Percentiles rank a stretch among this genome's conserved stretches.
phyloP scores from a whole-genome alignment of 2,113 vertebrate genomes.

The Bujurquina vittata region DNA sequence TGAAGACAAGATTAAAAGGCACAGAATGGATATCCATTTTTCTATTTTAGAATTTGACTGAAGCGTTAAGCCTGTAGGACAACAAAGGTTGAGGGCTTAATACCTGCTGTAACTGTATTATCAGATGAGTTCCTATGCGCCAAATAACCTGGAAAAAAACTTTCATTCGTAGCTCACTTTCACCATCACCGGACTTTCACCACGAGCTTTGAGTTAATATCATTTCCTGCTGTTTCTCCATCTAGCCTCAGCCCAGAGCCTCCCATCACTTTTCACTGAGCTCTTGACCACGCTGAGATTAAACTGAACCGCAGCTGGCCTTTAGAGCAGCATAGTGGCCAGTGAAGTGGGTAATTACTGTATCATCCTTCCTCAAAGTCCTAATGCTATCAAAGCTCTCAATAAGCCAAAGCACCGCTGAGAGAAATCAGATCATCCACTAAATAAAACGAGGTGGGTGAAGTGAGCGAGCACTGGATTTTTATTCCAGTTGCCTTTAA shows the following conservation, averaged over 20 bases:
- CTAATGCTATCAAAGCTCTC: neutral
- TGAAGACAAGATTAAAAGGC: neutral
- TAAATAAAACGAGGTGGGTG: neutral
- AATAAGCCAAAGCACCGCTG: neutral
- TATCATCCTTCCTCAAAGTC: neutral
- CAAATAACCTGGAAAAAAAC: neutral
- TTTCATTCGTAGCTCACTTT: neutral
- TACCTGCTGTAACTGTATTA: neutral
- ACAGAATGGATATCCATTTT: neutral
- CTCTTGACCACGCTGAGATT: neutral
- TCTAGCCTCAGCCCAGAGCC: neutral
- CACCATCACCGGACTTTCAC: neutral
- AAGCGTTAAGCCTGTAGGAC: neutral
- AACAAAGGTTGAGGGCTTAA: neutral
- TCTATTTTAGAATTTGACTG: neutral
- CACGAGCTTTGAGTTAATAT: slow-evolving; percentile 8
- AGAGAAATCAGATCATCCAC: neutral
- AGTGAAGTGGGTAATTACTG: neutral
- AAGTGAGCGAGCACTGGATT: accelerated
- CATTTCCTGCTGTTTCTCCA: slow-evolving; percentile 1
- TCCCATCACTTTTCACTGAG: neutral
- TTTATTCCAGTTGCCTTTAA: neutral
- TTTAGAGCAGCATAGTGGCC: neutral
- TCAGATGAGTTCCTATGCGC: neutral
- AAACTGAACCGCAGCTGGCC: neutral